These are phyloP conservation scores for Nesidiocoris tenuis DNA, from an alignment of 2,888 invertebrate species.

Conservation along the genomic window DNA sequence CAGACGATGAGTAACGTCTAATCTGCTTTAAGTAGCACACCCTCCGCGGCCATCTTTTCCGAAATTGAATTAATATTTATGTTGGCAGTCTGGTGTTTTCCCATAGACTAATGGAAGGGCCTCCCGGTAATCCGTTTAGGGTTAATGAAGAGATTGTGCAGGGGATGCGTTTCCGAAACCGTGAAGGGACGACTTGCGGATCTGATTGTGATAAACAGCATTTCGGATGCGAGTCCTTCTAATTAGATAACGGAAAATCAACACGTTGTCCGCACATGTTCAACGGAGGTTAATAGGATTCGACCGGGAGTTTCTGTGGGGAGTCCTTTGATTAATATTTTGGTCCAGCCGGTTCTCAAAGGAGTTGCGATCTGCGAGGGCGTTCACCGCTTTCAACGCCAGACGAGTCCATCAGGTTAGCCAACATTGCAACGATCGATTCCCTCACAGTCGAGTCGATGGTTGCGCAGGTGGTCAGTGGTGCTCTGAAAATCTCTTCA, in stretches of 20 bases:
- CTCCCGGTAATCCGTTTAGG: constrained; percentile 39
- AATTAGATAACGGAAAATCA: constrained; percentile 43
- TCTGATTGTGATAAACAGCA: constrained; percentile 42
- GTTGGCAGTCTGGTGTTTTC: constrained; percentile 38
- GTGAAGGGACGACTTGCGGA: constrained; percentile 20
- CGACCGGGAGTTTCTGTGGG: background rate
- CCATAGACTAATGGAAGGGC: constrained; percentile 37
- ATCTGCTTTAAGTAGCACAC: constrained; percentile 22
- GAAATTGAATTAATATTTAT: constrained; percentile 41
- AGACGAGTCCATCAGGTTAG: no score
- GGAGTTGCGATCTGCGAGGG: no score
- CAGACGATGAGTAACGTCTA: constrained; percentile 36
- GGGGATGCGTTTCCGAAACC: background rate
- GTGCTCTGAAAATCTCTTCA: no score
- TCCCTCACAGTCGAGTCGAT: no score
- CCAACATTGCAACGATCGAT: no score
- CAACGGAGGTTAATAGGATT: constrained; percentile 33
- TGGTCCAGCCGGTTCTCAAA: constrained; percentile 18
- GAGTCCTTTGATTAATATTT: constrained; percentile 39
- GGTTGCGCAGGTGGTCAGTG: no score
- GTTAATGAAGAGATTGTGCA: constrained; percentile 40
- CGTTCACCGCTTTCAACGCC: no score
- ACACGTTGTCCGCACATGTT: constrained; percentile 42
- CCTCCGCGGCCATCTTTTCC: background rate
- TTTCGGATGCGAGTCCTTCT: constrained; percentile 32